phyloP scores from a whole-genome alignment of 2,888 invertebrate species.

The Agrotis exclamationis region DNA sequence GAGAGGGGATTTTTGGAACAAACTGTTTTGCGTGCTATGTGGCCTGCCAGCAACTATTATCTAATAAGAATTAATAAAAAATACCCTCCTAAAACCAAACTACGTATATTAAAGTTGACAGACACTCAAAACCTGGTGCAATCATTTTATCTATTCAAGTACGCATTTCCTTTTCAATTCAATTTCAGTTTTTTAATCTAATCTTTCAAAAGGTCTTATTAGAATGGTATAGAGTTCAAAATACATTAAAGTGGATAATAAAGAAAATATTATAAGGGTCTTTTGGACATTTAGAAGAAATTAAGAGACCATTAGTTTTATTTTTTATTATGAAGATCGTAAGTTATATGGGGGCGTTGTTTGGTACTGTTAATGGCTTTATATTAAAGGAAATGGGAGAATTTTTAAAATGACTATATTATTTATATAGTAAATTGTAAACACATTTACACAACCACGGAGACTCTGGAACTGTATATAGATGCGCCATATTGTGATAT shows the following conservation, averaged over 20 bases:
- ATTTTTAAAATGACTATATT: background rate
- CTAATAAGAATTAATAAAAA: conserved; percentile 3
- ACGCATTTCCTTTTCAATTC: conserved; percentile 43
- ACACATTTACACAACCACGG: too few species aligned
- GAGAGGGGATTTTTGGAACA: too few species aligned
- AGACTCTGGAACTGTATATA: too few species aligned
- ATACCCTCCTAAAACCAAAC: background rate
- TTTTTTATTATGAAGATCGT: conserved; percentile 56
- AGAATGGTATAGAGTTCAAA: conserved; percentile 22
- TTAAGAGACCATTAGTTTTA: conserved; percentile 59
- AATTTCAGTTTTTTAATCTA: conserved; percentile 26
- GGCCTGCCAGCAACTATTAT: background rate
- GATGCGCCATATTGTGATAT: too few species aligned
- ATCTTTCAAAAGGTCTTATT: conserved; percentile 8
- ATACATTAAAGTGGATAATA: conserved; percentile 35
- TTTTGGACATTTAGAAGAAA: conserved; percentile 39
- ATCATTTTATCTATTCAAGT: conserved; percentile 35
- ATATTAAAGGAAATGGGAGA: conserved; percentile 1
- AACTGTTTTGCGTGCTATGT: too few species aligned
- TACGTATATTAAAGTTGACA: background rate
- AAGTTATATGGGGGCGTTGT: conserved; percentile 29
- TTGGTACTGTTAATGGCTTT: background rate
- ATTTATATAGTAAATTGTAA: too few species aligned
- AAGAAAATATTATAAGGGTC: conserved; percentile 52
- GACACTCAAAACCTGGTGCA: background rate